Evolutionary conservation across 1,140 invertebrate species (phyloP).

Genomic region (Lepidurus arcticus): DNA sequence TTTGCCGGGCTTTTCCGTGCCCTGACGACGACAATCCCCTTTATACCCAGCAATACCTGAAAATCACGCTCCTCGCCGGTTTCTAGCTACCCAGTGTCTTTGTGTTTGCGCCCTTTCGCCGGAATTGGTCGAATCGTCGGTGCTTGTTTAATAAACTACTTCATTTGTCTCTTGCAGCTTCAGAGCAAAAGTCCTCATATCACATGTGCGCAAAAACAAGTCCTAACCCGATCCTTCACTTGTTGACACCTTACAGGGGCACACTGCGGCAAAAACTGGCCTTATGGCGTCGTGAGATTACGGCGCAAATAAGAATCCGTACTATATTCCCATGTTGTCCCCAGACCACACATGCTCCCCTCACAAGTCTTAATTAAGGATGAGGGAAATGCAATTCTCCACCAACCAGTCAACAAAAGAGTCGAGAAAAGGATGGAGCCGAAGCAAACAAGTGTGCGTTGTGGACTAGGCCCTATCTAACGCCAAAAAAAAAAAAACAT

Average conservation of each 20-base stretch:
- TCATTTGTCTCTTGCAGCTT: not conserved
- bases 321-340: not conserved
- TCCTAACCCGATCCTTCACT: not conserved
- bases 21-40: not conserved
- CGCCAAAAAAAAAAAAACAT: not conserved
- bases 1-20: not conserved
- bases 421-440: not conserved
- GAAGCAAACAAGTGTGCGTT: not conserved
- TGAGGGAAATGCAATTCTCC: not conserved
- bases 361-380: not conserved
- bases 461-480: not conserved
- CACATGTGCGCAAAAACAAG: not conserved
- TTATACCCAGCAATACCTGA: not conserved
- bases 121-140: not conserved
- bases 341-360: not conserved
- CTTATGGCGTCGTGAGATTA: not conserved
- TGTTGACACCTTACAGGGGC: constrained; percentile 5
- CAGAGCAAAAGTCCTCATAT: not conserved
- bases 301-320: not conserved
- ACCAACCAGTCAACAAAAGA: not conserved
- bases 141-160: not conserved
- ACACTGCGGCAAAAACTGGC: not conserved
- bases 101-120: not conserved
- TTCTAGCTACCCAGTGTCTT: not conserved
- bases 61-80: constrained; percentile 11